Evolutionary conservation across 2,797 vertebrate species (phyloP), one percentile per base, ranked within the genome.

Genomic region (Gymnoscopelus microlampas): DNA sequence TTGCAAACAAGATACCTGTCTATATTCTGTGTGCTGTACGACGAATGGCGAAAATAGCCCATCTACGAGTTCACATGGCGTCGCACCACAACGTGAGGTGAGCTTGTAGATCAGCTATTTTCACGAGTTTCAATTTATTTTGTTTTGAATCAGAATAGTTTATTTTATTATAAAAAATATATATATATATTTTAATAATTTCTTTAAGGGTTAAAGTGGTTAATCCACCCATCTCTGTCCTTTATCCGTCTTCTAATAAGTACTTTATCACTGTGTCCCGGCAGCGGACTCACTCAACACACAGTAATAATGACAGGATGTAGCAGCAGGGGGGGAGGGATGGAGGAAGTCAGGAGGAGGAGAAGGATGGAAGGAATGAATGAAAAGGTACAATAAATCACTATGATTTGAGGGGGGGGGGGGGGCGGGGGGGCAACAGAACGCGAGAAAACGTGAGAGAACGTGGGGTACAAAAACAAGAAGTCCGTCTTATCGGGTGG

Each of bases 401-500:
- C 4, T 29, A 57, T 3, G 19, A 51, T 44, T 44, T 44, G 39
- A 44, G 23, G 1, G 5, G 13, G 48, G 4, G n/a, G 15, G 14
- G 55, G 55, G 23, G 15, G n/a, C 8, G 5, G 50, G 26, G 19
- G 19, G 19, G 19, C 19, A 19, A 39, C 77, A 63, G 73, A 65
- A 14, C 19, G 54, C 19, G 54, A 68, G 26, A n/a, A 57, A 44
- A 50, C 59, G 68, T 66, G 72, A 57, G 50, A 39, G 29, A 13
- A 26, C 15, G 35, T 80, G 72, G 79, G 62, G 29, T 26, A 32
- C 57, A 60, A 15, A 53, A 73, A 50, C n/a, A 15, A 13, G 73
- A 19, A 63, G 15, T 10, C 10, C 9, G 39, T 44, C 39, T 44
- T 44, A 44, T 44, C 39, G 39, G n/a, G 55, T 32, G 35, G 60